These are phyloP conservation scores for Xylophagus ater DNA, from an alignment of 2,888 invertebrate species.

Conservation along the genomic window DNA sequence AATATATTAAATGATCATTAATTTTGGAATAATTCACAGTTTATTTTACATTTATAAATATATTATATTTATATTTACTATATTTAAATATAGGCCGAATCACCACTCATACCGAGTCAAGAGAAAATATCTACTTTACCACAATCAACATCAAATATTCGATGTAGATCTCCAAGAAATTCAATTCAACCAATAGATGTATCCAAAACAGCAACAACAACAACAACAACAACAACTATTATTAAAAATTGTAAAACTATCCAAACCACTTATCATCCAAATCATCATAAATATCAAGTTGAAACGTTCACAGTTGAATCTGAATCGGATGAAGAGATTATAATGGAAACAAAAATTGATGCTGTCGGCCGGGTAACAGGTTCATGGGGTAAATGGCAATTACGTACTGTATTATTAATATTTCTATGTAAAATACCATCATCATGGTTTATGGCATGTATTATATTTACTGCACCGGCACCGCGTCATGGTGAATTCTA, in stretches of 20 bases:
- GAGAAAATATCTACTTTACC: conserved; percentile 6
- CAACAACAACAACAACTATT: too few relatives aligned
- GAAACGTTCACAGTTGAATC: conserved; percentile 10
- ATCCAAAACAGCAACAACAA: too few relatives aligned
- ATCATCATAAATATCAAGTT: conserved; percentile 4
- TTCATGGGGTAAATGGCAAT: conserved; percentile 41
- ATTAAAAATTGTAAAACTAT: too few relatives aligned
- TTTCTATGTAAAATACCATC: conserved; percentile 41
- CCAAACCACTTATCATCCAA: too few relatives aligned
- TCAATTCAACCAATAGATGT: conserved; percentile 11
- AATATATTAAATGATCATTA: too few relatives aligned
- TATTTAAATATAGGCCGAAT: conserved; percentile 17
- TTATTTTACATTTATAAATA: too few relatives aligned
- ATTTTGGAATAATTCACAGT: too few relatives aligned
- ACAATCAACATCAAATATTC: conserved; percentile 4
- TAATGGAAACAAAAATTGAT: conserved; percentile 22
- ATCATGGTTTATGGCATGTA: conserved; percentile 43
- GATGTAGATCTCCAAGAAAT: conserved; percentile 11
- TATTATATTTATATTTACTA: too few relatives aligned
- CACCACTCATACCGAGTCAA: conserved; percentile 15
- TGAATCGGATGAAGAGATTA: conserved; percentile 1
- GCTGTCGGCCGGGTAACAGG: conserved; percentile 40
- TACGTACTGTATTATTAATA: conserved; percentile 38
- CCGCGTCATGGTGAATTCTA: conserved; percentile 39
- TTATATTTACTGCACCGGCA: conserved; percentile 41